A percentile compares a stretch with the other conserved stretches of the same genome.
These are phyloP conservation scores for Eriosoma lanigerum DNA, from an alignment of 1,140 invertebrate species.

Conservation along the genomic window DNA sequence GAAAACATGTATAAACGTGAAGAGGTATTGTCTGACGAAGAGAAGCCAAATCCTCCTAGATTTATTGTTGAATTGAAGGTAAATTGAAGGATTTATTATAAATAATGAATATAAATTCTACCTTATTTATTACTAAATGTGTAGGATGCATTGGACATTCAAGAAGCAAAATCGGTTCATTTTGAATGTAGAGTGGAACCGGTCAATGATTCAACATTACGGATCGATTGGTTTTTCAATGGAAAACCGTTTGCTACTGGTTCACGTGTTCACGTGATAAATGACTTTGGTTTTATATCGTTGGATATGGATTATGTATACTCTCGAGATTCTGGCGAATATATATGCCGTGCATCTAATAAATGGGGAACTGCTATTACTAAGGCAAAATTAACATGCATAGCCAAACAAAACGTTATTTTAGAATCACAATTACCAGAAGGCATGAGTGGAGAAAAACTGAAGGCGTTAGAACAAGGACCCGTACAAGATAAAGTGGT, in stretches of 20 bases:
- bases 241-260: slow-evolving; percentile 84
- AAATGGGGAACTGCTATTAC: slow-evolving; percentile 83
- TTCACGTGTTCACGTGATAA: slow-evolving; percentile 84
- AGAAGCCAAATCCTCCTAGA: slow-evolving; percentile 79
- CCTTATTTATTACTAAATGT: background rate
- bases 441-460: slow-evolving; percentile 87
- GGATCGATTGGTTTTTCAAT: slow-evolving; percentile 93
- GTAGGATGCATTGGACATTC: slow-evolving; percentile 66
- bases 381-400: slow-evolving; percentile 78
- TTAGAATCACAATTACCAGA: slow-evolving; percentile 89
- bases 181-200: slow-evolving; percentile 91
- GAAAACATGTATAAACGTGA: slow-evolving; percentile 84
- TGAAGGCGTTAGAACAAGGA: slow-evolving; percentile 89
- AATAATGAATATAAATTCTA: no score
- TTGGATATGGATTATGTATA: slow-evolving; percentile 86
- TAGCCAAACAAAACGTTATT: slow-evolving; percentile 78
- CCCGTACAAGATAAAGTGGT: slow-evolving; percentile 69
- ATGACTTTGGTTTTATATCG: slow-evolving; percentile 91
- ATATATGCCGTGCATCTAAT: slow-evolving; percentile 81
- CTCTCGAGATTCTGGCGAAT: slow-evolving; percentile 81
- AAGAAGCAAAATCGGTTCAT: slow-evolving; percentile 84
- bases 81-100: slow-evolving; percentile 45
- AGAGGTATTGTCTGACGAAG: slow-evolving; percentile 78
- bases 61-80: slow-evolving; percentile 79
- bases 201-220: slow-evolving; percentile 80